Percentiles rank a stretch among this genome's conserved stretches.
phyloP scores from a whole-genome alignment of 1,140 invertebrate genomes.

The Lycorma delicatula region DNA sequence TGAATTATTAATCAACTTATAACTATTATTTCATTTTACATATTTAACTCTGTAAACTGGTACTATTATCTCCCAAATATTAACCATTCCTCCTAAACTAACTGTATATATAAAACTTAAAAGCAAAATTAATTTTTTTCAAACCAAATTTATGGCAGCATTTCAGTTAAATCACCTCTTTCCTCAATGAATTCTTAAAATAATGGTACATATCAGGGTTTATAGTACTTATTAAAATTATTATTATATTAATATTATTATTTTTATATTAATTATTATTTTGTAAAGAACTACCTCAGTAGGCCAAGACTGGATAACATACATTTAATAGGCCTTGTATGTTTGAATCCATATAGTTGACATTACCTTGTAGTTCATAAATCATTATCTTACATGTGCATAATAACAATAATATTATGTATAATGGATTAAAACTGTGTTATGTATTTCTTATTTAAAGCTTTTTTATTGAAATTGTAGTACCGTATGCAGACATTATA shows the following conservation, averaged over 20 bases:
- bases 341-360: background rate
- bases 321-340: slow-evolving; percentile 1
- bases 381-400: background rate
- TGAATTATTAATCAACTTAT: no score
- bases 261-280: background rate
- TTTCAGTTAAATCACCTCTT: no score
- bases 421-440: slow-evolving; percentile 6
- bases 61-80: no score
- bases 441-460: background rate
- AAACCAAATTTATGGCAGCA: no score
- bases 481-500: background rate
- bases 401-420: background rate
- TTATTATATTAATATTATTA: background rate
- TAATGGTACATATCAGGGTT: no score
- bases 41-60: no score
- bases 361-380: background rate
- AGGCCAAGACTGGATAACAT: slow-evolving; percentile 3
- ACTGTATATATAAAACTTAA: no score
- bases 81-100: no score
- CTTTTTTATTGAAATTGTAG: background rate
- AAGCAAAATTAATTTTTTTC: no score
- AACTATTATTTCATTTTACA: no score
- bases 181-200: no score
- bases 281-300: slow-evolving; percentile 1
- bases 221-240: no score